These are phyloP conservation scores for Astreopora myriophthalma DNA, from an alignment of 64 coral and sea anemone genomes.

Conservation along the genomic window DNA sequence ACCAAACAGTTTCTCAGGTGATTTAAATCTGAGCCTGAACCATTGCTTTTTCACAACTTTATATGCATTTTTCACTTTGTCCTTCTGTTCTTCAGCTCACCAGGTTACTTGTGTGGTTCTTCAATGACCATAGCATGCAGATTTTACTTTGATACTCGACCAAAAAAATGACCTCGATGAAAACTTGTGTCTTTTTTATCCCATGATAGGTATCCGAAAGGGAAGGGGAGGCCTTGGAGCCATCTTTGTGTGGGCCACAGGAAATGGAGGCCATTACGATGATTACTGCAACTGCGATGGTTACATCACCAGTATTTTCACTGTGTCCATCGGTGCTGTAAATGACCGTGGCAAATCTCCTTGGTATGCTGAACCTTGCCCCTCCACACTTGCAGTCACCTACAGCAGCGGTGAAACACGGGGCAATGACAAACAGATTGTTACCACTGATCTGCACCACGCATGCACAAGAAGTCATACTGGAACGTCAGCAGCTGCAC, in stretches of 20 bases:
- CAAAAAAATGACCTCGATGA: no score
- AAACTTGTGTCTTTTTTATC: neutral
- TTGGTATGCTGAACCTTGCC: slow-evolving; percentile 96
- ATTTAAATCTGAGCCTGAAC: no score
- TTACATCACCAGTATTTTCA: slow-evolving; percentile 98
- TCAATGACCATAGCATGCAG: no score
- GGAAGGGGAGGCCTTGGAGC: slow-evolving; percentile 88
- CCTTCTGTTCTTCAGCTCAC: no score
- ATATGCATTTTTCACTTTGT: no score
- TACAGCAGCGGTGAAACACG: slow-evolving; percentile 90
- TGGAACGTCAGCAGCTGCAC: slow-evolving; percentile 96
- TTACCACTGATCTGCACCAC: slow-evolving; percentile 86
- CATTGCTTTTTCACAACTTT: no score
- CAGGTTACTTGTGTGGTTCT: no score
- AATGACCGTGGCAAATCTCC: slow-evolving; percentile 97
- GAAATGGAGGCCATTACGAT: slow-evolving; percentile 88
- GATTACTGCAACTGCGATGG: slow-evolving; percentile 99
- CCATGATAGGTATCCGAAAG: slow-evolving; percentile 76
- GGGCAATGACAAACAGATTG: slow-evolving; percentile 82
- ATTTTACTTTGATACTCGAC: no score
- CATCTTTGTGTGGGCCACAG: slow-evolving; percentile 99
- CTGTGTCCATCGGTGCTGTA: slow-evolving; percentile 94
- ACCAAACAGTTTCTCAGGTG: no score
- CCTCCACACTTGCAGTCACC: slow-evolving; percentile 93
- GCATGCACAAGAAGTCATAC: slow-evolving; percentile 87